Base-by-base conservation (phyloP, 2,113 vertebrate genomes). In the Pterocles orientalis region DNA sequence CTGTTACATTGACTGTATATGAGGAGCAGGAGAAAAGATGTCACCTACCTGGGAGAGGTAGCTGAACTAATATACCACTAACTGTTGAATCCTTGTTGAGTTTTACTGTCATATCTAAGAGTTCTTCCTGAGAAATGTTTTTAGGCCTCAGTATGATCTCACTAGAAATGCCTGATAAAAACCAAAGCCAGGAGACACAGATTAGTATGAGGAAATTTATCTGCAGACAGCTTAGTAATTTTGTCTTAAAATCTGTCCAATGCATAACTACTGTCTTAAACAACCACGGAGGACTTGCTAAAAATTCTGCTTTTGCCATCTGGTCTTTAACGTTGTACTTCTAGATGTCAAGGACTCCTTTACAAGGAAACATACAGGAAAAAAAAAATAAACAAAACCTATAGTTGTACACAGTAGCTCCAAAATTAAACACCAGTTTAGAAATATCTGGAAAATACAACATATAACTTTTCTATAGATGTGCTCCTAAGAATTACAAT, bases 11-110 rank as follows among this genome's bases (percentile, higher is more conserved):
- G 58, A 62, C 29, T 28, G 43, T 26, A 14, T 10, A 24, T 11
- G 58, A 87, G 12, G 47, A 36, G 14, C 3, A 18, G 23, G 25
- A 93, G 6, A 87, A 41, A 79, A 95, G 33, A 53, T 3, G 5
- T 45, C 56, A 82, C 70, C 54, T 94, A 98, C 98, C 98, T 97
- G 98, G 98, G 21, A 98, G 98, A 85, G 99, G 99, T 41, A 99
- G 97, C 95, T 99, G 99, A 95, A 99, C 98, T 90, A 99, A 97
- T 88, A 99, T 95, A 34, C 99, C 99, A 94, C 98, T 99, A 94
- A 99, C 98, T 96, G 96, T 98, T 82, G 98, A 97, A 96, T 99
- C 99, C 88, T 98, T 96, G 95, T 99, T 99, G 97, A 99, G 97
- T 70, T 98, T 98, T 79, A 94, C 98, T 5, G 98, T 99, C 90